Conservation (phyloP, 2,888 invertebrate species). For the Neoitamus cyanurus region DNA sequence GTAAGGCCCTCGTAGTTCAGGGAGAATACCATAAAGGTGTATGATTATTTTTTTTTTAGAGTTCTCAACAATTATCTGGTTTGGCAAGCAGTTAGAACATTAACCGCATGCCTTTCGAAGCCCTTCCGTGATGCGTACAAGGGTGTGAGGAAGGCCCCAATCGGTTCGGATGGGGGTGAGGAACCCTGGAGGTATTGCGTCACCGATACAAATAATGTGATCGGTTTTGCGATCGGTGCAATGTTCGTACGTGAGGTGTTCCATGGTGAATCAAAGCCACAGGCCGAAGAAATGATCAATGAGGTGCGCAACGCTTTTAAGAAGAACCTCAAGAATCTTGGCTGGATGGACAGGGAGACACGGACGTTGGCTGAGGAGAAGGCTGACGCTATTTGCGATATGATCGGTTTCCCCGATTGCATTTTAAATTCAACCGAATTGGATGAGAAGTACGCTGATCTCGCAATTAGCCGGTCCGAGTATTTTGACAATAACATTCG, state of each 20-base stretch:
- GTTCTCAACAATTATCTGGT: conserved; percentile 90
- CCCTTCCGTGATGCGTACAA: conserved; percentile 89
- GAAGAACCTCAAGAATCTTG: conserved; percentile 82
- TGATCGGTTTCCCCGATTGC: conserved; percentile 97
- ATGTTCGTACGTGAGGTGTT: conserved; percentile 92
- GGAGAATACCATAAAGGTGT: too few relatives aligned
- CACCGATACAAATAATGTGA: conserved; percentile 87
- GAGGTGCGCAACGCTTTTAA: conserved; percentile 91
- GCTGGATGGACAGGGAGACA: conserved; percentile 97
- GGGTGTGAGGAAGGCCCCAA: conserved; percentile 85
- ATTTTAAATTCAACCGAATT: conserved; percentile 83
- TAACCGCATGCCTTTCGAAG: conserved; percentile 87
- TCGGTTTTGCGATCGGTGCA: conserved; percentile 91
- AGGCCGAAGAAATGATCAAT: conserved; percentile 91
- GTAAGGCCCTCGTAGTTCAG: conserved; percentile 71
- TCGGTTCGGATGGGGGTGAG: conserved; percentile 89
- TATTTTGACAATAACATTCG: conserved; percentile 90
- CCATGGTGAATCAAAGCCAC: conserved; percentile 78
- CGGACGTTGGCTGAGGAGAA: conserved; percentile 86
- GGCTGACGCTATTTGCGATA: conserved; percentile 93
- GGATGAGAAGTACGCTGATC: conserved; percentile 84
- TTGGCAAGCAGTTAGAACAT: conserved; percentile 90
- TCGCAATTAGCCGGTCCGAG: conserved; percentile 76
- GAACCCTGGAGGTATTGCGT: conserved; percentile 95
- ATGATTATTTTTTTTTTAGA: too few relatives aligned